phyloP scores from a whole-genome alignment of 2,888 invertebrate species.

The Ypsolopha sequella region DNA sequence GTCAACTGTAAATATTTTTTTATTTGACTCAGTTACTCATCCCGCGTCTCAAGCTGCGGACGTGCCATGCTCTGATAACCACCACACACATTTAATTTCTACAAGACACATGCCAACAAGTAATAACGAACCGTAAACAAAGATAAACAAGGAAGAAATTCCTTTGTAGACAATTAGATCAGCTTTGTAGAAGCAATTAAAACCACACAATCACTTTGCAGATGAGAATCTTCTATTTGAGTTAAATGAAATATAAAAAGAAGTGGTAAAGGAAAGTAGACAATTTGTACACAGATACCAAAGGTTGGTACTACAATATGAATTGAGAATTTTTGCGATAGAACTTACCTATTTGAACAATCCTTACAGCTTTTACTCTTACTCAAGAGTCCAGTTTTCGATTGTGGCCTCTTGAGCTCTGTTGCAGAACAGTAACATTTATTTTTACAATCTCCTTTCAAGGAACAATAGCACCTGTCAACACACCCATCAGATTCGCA shows the following conservation, averaged over 20 bases:
- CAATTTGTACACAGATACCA: slow-evolving; percentile 32
- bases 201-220: slow-evolving; percentile 37
- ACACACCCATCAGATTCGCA: slow-evolving; percentile 90
- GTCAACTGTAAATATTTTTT: slow-evolving; percentile 47
- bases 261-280: slow-evolving; percentile 46
- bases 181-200: slow-evolving; percentile 42
- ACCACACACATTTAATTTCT: slow-evolving; percentile 60
- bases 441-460: slow-evolving; percentile 67
- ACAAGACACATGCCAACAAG: slow-evolving; percentile 26
- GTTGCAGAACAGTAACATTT: slow-evolving; percentile 76
- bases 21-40: slow-evolving; percentile 56
- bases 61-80: slow-evolving; percentile 54
- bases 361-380: slow-evolving; percentile 55
- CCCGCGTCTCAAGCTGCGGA: slow-evolving; percentile 40
- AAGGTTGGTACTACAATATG: neutral
- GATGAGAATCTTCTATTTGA: slow-evolving; percentile 36
- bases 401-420: slow-evolving; percentile 49
- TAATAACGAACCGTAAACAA: slow-evolving; percentile 34
- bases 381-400: slow-evolving; percentile 35
- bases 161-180: slow-evolving; percentile 17
- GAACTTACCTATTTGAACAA: slow-evolving; percentile 30
- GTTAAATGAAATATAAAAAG: slow-evolving; percentile 45
- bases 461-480: slow-evolving; percentile 89
- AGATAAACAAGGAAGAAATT: slow-evolving; percentile 35
- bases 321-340: neutral